Evolutionary conservation across 2,797 vertebrate species (phyloP).

Genomic region (Parotocinclus haroldoi): DNA sequence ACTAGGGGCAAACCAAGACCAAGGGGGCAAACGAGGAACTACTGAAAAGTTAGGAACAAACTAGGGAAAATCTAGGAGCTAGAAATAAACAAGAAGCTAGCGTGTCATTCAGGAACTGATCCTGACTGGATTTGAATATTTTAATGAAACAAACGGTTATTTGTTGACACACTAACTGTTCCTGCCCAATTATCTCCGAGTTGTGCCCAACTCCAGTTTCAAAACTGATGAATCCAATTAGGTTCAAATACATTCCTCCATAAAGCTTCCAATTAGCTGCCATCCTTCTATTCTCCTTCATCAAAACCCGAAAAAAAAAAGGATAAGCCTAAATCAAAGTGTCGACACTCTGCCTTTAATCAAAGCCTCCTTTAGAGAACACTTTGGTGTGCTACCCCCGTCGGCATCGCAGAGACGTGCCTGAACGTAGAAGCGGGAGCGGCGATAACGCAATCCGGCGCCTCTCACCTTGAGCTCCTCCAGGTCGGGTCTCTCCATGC

Average conservation of each 20-base stretch:
- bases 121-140: too few relatives aligned
- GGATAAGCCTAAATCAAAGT: slow-evolving; percentile 63
- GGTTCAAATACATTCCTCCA: slow-evolving; percentile 22
- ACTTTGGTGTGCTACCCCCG: slow-evolving; percentile 4
- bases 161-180: too few relatives aligned
- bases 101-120: too few relatives aligned
- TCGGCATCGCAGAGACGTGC: slow-evolving; percentile 11
- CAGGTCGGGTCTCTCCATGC: slow-evolving; percentile 88
- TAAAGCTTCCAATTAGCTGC: slow-evolving; percentile 52
- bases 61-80: too few relatives aligned
- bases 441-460: not conserved
- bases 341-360: slow-evolving; percentile 33
- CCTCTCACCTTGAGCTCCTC: slow-evolving; percentile 87
- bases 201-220: slow-evolving; percentile 39
- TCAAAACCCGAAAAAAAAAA: slow-evolving; percentile 53
- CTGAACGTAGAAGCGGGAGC: not conserved
- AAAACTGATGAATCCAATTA: slow-evolving; percentile 44
- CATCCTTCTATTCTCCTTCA: slow-evolving; percentile 50
- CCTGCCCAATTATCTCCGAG: slow-evolving; percentile 33
- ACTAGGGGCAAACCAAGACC: too few relatives aligned
- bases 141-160: too few relatives aligned
- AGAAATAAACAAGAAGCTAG: too few relatives aligned
- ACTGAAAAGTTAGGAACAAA: too few relatives aligned
- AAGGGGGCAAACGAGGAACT: too few relatives aligned
- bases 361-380: slow-evolving; percentile 36